Conservation (phyloP, 2,888 invertebrate species). For the Ctena decussata region DNA sequence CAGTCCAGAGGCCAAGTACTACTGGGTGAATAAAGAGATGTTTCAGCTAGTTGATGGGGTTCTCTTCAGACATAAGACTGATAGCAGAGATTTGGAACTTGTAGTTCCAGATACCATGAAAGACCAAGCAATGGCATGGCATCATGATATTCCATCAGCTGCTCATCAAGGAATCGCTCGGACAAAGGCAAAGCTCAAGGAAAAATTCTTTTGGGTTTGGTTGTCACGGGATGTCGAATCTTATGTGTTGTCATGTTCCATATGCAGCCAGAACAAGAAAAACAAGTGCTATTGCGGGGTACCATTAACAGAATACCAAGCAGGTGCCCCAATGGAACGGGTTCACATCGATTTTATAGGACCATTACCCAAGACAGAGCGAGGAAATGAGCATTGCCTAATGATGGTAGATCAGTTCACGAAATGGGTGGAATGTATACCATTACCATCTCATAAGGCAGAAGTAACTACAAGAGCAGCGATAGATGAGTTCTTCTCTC, state of each 20-base stretch:
- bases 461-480: conserved; percentile 11
- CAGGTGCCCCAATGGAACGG: background rate
- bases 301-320: conserved; percentile 17
- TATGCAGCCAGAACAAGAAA: conserved; percentile 15
- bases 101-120: too few relatives aligned
- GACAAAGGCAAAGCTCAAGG: background rate
- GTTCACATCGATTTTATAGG: background rate
- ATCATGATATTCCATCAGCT: conserved; percentile 33
- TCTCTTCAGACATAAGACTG: too few relatives aligned
- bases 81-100: too few relatives aligned
- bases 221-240: background rate
- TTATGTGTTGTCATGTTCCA: background rate
- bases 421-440: conserved; percentile 6
- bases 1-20: too few relatives aligned
- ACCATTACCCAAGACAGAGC: background rate
- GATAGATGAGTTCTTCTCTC: background rate
- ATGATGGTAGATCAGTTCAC: too few relatives aligned
- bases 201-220: background rate
- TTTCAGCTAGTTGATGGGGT: too few relatives aligned
- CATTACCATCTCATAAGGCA: conserved; percentile 4
- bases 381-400: conserved; percentile 12
- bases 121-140: conserved; percentile 5
- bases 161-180: conserved; percentile 25
- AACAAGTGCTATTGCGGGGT: conserved; percentile 10
- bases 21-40: too few relatives aligned